Evolutionary conservation across 2,113 vertebrate species (phyloP), one percentile per base, ranked within the genome.

Genomic region (Corvus cornix): DNA sequence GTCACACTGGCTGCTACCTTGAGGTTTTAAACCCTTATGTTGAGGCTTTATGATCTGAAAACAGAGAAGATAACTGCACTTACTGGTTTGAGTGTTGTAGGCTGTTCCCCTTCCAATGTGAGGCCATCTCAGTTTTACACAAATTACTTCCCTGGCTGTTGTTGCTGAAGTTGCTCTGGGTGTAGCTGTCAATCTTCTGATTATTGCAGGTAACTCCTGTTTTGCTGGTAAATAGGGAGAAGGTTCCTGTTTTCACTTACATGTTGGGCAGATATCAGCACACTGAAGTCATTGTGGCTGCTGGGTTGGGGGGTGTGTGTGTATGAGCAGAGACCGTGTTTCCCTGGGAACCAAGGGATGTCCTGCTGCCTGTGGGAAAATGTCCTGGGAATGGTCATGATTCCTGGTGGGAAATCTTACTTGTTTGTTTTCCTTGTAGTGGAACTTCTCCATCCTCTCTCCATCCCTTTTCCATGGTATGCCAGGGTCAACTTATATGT

Each of bases 401-500:
- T 63, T 81, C 41, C 31, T 53, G 23, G 5, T 48, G 55, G 30
- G 26, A 72, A 88, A 81, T 77, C 41, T 89, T 39, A 13, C 33
- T 91, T 87, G 37, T 9, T 74, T 82, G 48, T 51, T 64, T 64
- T 4, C n/a, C 39, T 82, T 56, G 35, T 64, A 99, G 99, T 97
- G 96, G 98, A 98, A 78, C 95, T 98, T 56, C 52, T 88, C 52
- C 97, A 97, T 79, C 87, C 51, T 66, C 90, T 98, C 64, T 96
- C 92, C 24, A 90, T 97, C 41, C 55, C 97, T 53, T 95, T 94
- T 30, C 97, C 98, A 4, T n/a, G 72, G 23, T 95, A 92, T 66
- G 97, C 97, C 80, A 97, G 68, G 59, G 44, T 98, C 89, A 96
- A 95, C 31, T 55, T 98, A 17, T 75, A 91, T 5, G 87, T 98